These are phyloP conservation scores for Pagrus major DNA, from an alignment of 2,113 vertebrate genomes.

Conservation along the genomic window DNA sequence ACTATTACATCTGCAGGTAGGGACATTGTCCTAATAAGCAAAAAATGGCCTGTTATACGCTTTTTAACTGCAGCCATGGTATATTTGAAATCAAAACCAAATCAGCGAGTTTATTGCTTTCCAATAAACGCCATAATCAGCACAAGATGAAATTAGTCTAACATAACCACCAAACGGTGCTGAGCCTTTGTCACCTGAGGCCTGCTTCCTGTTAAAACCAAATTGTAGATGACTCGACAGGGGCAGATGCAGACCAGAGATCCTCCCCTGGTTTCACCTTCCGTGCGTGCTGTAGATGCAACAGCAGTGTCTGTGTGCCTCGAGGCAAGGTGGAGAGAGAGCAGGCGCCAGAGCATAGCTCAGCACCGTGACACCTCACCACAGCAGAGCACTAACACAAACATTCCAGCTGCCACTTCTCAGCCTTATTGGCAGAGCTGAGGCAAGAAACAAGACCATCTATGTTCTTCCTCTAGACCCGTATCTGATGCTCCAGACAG, in stretches of 20 bases:
- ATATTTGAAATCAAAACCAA: not conserved
- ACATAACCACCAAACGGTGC: not conserved
- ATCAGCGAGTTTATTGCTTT: not conserved
- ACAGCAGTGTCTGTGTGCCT: constrained; percentile 62
- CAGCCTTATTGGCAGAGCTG: constrained; percentile 56
- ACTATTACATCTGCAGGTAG: not conserved
- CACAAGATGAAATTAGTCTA: not conserved
- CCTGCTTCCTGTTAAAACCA: constrained; percentile 34
- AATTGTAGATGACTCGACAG: constrained; percentile 6
- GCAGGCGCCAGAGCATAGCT: constrained; percentile 72
- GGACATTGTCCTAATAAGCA: not conserved
- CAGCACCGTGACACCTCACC: constrained; percentile 73
- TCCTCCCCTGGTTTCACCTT: constrained; percentile 56
- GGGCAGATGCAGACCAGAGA: constrained; percentile 58
- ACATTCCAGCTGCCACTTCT: constrained; percentile 75
- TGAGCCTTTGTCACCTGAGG: not conserved
- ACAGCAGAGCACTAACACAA: constrained; percentile 68
- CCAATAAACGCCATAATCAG: not conserved
- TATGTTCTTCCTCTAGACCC: constrained; percentile 51
- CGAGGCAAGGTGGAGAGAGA: constrained; percentile 64
- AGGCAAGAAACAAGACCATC: constrained; percentile 60
- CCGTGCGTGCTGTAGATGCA: constrained; percentile 17
- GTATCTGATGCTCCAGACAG: constrained; percentile 29
- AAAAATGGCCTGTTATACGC: not conserved
- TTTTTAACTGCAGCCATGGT: not conserved